phyloP scores from a whole-genome alignment of 2,888 invertebrate species.

The Dorcus parallelipipedus region DNA sequence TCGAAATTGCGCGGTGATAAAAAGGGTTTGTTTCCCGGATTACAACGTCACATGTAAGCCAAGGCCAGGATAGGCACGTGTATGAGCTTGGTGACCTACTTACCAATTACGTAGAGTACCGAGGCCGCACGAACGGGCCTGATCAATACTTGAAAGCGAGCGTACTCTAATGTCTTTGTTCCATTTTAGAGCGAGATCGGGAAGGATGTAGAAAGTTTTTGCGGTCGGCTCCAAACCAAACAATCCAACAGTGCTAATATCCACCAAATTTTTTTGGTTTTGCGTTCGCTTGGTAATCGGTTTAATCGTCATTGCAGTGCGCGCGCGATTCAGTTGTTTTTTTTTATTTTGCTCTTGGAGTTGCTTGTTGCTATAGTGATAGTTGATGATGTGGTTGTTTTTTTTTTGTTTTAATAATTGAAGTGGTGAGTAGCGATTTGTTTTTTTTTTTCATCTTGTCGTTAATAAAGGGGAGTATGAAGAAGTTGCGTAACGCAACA shows the following conservation, averaged over 20 bases:
- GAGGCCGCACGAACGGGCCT: constrained; percentile 29
- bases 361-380: no score
- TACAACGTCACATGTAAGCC: constrained; percentile 32
- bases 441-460: neutral
- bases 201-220: constrained; percentile 20
- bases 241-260: no score
- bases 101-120: constrained; percentile 27
- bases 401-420: neutral
- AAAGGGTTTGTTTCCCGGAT: constrained; percentile 23
- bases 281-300: no score
- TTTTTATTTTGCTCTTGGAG: no score
- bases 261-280: no score
- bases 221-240: neutral
- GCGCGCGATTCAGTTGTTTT: no score
- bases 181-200: constrained; percentile 23
- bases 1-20: constrained; percentile 6
- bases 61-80: constrained; percentile 38
- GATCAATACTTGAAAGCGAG: constrained; percentile 38
- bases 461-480: neutral
- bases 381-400: neutral
- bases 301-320: no score
- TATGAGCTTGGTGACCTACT: constrained; percentile 38
- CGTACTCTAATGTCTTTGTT: constrained; percentile 28
- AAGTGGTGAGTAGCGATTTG: neutral
- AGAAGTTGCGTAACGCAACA: no score